Base-by-base conservation (phyloP, 2,797 vertebrate genomes). In the Ptychadena robeensis region DNA sequence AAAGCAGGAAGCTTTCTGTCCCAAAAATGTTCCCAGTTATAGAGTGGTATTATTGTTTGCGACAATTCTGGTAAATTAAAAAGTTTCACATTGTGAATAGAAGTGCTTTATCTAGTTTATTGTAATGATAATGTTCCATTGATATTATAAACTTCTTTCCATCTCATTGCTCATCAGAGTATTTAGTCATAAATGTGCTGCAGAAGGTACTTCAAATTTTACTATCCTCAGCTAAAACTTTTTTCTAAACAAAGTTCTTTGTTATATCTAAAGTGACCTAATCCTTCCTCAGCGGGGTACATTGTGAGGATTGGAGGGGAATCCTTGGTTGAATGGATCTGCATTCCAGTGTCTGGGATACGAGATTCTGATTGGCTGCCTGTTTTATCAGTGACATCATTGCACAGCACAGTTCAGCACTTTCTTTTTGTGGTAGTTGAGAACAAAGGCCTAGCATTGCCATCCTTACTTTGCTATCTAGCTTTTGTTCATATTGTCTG, bases 361-460 rank as follows among this genome's bases (percentile, higher is more conserved):
- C 38, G 38, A 57, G 18, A 18, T 31, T 57, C 34, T 69, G n/a
- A 11, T 92, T 91, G 91, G 90, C 87, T 85, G 83, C 89, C 86
- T 92, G 93, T 94, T 91, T 91, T 93, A 93, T 95, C 92, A 37
- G 84, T 88, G 88, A 84, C 89, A 91, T 92, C 89, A 88, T 89
- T 92, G 90, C 80, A 88, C 94, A 95, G 94, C 93, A 92, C 86
- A 94, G 88, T 92, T 97, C 96, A 96, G 94, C 91, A 87, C 86
- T 95, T 96, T 93, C 88, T 92, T 92, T 90, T 88, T 79, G 90
- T 89, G 90, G 90, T 93, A 92, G 89, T 92, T 88, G 90, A 88
- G 86, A 86, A 38, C 57, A 79, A 86, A 86, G 80, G 61, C 90
- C 82, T 86, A 91, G 90, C 86, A 31, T 74, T 79, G 86, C 88